Percentiles rank a stretch among this genome's conserved stretches.
Conservation (phyloP, 1,140 invertebrate species). For the Drosophila micromelanica region DNA sequence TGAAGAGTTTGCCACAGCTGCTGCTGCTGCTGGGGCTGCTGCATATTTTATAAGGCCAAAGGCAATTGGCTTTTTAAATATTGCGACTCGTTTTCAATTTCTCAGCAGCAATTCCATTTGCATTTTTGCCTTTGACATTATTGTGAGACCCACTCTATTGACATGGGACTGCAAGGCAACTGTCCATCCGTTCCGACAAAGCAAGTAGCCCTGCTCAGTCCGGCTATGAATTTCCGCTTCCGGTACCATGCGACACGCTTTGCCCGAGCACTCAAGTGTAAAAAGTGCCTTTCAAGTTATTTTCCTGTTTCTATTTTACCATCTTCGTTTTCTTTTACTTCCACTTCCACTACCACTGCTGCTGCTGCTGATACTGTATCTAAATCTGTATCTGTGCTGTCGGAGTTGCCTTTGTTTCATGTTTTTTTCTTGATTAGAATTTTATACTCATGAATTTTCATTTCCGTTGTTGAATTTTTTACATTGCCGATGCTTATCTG, state of each 20-base stretch:
- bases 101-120: constrained; percentile 60
- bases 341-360: not conserved
- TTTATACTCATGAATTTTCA: constrained; percentile 76
- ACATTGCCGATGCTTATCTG: constrained; percentile 34
- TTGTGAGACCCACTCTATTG: constrained; percentile 48
- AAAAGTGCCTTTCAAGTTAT: constrained; percentile 77
- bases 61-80: constrained; percentile 64
- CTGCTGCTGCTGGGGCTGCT: constrained; percentile 11
- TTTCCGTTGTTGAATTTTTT: constrained; percentile 66
- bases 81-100: constrained; percentile 71
- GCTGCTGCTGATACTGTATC: constrained; percentile 13
- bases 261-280: constrained; percentile 69
- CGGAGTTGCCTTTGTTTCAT: constrained; percentile 52
- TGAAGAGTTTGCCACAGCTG: constrained; percentile 7
- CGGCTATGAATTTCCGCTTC: constrained; percentile 73
- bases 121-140: constrained; percentile 67
- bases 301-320: constrained; percentile 65
- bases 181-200: constrained; percentile 50
- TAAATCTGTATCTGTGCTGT: constrained; percentile 1
- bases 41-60: constrained; percentile 53
- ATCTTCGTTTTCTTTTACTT: constrained; percentile 43
- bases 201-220: constrained; percentile 63
- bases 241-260: constrained; percentile 65
- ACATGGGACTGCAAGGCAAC: constrained; percentile 52
- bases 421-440: constrained; percentile 68